Percentiles rank a stretch among this genome's conserved stretches.
phyloP scores from a whole-genome alignment of 2,113 vertebrate genomes.

The Lepidothrix coronata region DNA sequence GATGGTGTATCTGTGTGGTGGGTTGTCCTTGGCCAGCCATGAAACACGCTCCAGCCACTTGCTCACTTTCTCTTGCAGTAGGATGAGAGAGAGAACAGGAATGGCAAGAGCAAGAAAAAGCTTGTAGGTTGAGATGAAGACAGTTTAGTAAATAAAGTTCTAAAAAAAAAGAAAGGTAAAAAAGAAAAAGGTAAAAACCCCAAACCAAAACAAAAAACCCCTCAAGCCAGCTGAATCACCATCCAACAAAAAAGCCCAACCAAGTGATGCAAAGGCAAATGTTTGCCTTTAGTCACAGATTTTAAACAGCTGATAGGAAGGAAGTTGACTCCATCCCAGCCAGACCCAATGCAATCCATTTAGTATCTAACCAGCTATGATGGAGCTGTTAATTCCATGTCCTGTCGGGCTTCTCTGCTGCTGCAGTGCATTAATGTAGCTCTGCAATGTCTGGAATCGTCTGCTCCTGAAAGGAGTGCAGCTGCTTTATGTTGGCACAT shows the following conservation, averaged over 20 bases:
- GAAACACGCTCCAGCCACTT: not conserved
- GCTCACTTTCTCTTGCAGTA: fast-evolving
- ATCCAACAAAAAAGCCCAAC: not conserved
- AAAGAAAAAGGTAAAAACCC: no score
- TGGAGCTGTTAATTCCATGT: not conserved
- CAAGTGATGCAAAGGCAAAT: not conserved
- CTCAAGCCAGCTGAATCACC: no score
- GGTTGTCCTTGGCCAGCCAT: not conserved
- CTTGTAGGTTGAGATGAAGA: not conserved
- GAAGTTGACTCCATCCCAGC: not conserved
- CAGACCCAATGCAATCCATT: not conserved
- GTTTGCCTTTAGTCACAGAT: not conserved
- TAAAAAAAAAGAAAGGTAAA: not conserved
- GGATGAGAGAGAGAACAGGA: not conserved
- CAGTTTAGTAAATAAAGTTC: not conserved
- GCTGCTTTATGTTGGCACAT: not conserved
- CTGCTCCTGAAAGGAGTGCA: not conserved
- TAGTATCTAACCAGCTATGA: not conserved
- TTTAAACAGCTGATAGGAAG: not conserved
- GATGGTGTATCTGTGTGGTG: not conserved
- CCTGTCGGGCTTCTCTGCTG: not conserved
- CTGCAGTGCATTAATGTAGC: not conserved
- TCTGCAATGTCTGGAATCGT: not conserved
- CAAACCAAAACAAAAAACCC: not conserved
- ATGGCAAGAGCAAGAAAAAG: not conserved